phyloP scores from a whole-genome alignment of 2,797 vertebrate species.

The Sternarchorhynchus goeldii region DNA sequence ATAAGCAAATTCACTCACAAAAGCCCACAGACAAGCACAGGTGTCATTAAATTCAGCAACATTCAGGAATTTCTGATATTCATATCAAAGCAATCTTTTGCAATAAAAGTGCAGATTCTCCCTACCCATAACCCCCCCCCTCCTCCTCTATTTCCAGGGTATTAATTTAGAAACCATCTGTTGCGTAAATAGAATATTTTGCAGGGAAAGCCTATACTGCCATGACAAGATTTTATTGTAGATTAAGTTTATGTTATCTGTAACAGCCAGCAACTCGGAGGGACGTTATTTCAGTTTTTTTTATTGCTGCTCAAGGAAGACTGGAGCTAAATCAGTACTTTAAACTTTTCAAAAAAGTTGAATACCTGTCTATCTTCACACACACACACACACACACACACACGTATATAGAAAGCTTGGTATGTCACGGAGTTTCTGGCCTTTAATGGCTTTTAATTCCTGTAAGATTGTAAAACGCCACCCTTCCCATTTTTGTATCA shows the following conservation, averaged over 20 bases:
- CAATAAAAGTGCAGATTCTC: no score
- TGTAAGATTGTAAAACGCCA: constrained; percentile 1
- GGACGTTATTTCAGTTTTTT: constrained; percentile 23
- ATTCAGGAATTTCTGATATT: neutral
- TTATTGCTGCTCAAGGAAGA: neutral
- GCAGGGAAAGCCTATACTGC: neutral
- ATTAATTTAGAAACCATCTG: neutral
- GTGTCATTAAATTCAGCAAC: neutral
- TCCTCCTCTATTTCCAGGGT: neutral
- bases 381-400: no score
- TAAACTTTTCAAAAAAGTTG: constrained; percentile 7
- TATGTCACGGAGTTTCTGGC: constrained; percentile 14
- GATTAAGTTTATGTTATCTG: constrained; percentile 11
- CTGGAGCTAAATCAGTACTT: neutral
- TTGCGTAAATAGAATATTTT: neutral
- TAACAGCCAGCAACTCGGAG: neutral
- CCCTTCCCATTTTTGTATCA: neutral
- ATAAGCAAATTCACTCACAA: neutral
- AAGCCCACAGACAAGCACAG: neutral
- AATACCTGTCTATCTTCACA: neutral
- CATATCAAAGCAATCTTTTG: no score
- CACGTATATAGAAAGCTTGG: neutral
- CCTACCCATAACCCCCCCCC: no score
- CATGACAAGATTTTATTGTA: neutral
- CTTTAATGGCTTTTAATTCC: constrained; percentile 25